Conservation (phyloP, 2,888 invertebrate species). For the Sussaba pulchella region DNA sequence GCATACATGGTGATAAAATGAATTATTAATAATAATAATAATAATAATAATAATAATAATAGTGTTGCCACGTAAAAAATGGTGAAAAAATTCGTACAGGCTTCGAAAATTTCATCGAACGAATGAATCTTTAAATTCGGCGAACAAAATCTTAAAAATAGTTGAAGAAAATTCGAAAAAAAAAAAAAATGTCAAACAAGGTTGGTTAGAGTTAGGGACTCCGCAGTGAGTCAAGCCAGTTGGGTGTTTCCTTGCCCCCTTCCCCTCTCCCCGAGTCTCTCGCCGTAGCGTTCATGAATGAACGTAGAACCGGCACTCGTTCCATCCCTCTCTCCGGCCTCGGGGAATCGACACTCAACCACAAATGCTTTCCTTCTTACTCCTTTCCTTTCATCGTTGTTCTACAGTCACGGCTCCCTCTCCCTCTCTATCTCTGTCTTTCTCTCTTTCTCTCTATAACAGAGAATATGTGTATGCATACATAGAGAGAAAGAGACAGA, state of each 20-base stretch:
- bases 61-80: no score
- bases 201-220: constrained; percentile 4
- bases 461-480: constrained; percentile 31
- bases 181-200: background rate
- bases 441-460: constrained; percentile 28
- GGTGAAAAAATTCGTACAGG: no score
- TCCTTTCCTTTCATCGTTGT: constrained; percentile 58
- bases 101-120: no score
- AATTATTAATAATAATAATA: no score
- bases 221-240: constrained; percentile 60
- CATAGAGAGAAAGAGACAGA: no score
- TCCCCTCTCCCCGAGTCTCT: constrained; percentile 46
- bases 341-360: no score
- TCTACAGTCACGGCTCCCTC: constrained; percentile 47
- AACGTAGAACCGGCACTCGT: constrained; percentile 75
- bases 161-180: background rate
- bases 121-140: no score
- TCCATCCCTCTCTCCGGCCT: no score
- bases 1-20: no score
- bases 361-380: constrained; percentile 29
- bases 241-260: constrained; percentile 63
- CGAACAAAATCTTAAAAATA: no score
- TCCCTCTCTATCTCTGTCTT: constrained; percentile 29
- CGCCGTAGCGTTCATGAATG: constrained; percentile 75
- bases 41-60: no score